Conservation (phyloP, 2,113 vertebrate genomes). For the Hoplias malabaricus region DNA sequence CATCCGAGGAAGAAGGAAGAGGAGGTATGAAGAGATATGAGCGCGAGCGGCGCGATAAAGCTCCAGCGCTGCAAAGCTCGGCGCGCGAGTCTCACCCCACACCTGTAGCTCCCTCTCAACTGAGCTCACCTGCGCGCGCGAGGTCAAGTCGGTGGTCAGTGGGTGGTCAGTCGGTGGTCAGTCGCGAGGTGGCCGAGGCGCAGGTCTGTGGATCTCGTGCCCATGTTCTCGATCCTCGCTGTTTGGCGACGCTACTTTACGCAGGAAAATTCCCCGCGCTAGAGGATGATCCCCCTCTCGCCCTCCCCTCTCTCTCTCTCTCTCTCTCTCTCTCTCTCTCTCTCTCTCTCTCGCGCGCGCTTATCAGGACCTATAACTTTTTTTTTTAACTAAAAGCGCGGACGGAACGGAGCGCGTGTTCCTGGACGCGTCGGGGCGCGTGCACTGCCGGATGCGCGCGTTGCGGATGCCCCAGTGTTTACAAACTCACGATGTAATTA, state of each 20-base stretch:
- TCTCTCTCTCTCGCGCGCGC: background rate
- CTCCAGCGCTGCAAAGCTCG: background rate
- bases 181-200: background rate
- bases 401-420: no score
- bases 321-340: background rate
- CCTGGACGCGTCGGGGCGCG: no score
- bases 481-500: background rate
- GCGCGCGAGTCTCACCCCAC: background rate
- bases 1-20: background rate
- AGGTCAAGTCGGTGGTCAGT: background rate
- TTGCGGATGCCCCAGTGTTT: background rate
- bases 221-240: background rate
- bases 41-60: background rate
- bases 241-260: background rate
- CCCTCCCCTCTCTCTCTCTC: background rate
- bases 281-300: background rate
- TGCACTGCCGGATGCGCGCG: background rate
- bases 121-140: background rate
- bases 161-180: background rate
- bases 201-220: background rate
- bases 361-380: no score
- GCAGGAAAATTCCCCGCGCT: background rate
- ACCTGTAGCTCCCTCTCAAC: conserved; percentile 3
- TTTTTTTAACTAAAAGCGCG: no score
- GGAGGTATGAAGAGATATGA: background rate